These are phyloP conservation scores for Phortica magna DNA, from an alignment of 2,888 invertebrate species.

Conservation along the genomic window DNA sequence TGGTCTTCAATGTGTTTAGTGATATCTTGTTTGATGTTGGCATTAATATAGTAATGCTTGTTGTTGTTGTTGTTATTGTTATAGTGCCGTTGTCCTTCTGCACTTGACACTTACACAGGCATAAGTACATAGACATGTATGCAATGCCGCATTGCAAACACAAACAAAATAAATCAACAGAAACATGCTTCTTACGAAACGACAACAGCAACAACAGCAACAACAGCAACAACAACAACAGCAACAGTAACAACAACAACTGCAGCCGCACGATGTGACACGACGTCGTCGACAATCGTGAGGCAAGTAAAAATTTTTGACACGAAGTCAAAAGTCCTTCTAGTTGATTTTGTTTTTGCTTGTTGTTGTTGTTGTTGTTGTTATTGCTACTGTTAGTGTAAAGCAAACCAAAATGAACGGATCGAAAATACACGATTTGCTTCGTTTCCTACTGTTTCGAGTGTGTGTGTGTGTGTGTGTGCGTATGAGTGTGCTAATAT, in stretches of 20 bases:
- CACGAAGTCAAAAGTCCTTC: neutral
- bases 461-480: neutral
- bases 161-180: neutral
- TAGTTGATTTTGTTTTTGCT: neutral
- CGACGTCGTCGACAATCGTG: neutral
- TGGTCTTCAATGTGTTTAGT: neutral
- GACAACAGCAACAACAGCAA: neutral
- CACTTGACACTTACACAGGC: slow-evolving; percentile 1
- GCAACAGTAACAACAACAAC: neutral
- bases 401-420: neutral
- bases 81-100: neutral
- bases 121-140: neutral
- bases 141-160: slow-evolving; percentile 14
- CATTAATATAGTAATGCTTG: neutral
- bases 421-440: neutral
- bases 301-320: neutral
- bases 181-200: slow-evolving; percentile 1
- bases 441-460: neutral
- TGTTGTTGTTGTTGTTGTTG: neutral
- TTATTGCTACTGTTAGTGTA: neutral
- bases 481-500: neutral
- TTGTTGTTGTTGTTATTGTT: neutral
- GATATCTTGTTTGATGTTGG: slow-evolving; percentile 4
- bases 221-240: neutral
- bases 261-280: neutral